These are phyloP conservation scores for Pseudoatta argentina DNA, from an alignment of 1,140 invertebrate species.

Conservation along the genomic window DNA sequence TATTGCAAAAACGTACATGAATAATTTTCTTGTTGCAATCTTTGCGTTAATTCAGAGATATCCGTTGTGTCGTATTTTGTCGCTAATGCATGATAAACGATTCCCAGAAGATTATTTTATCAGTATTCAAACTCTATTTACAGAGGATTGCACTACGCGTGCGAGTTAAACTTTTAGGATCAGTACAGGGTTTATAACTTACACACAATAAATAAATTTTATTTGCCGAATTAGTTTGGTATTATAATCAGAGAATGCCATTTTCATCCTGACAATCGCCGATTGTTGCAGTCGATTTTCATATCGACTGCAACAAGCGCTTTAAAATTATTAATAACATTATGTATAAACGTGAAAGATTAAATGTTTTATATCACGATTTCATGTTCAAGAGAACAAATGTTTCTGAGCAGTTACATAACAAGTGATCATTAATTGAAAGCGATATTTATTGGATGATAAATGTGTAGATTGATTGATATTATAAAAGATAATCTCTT, in stretches of 20 bases:
- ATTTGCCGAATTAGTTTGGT: background rate
- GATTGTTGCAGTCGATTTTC: background rate
- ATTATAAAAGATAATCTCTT: conserved; percentile 5
- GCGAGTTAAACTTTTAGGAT: background rate
- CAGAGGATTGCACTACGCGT: background rate
- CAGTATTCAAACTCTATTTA: conserved; percentile 5
- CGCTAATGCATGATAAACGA: conserved; percentile 3
- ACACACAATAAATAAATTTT: background rate
- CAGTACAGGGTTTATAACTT: background rate
- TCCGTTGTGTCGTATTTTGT: background rate
- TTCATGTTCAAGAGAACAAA: background rate
- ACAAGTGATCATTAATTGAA: conserved; percentile 13
- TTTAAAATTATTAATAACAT: background rate
- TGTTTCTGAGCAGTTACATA: conserved; percentile 3
- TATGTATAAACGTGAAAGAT: background rate
- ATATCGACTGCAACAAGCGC: background rate
- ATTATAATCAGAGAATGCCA: background rate
- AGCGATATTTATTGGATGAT: background rate
- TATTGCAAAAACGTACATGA: conserved; percentile 13
- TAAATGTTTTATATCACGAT: background rate
- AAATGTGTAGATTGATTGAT: conserved; percentile 17
- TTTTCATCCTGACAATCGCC: background rate
- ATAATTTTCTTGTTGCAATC: conserved; percentile 22
- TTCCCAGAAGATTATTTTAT: conserved; percentile 42
- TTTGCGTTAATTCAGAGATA: background rate